These are phyloP conservation scores for Lagocephalus sceleratus DNA, from an alignment of 2,797 vertebrate genomes.

Conservation along the genomic window DNA sequence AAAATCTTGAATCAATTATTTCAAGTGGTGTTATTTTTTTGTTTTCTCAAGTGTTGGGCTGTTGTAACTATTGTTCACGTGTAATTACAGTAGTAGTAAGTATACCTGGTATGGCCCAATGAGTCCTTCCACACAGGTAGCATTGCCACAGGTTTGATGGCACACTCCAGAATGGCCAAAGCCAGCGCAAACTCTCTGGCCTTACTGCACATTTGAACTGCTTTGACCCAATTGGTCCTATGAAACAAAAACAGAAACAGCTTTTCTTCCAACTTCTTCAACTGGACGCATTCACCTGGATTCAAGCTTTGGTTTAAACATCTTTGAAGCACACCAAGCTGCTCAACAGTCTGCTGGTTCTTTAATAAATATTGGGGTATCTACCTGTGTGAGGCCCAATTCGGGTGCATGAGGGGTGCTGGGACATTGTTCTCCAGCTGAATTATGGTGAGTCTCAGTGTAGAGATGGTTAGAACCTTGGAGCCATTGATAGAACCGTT, in stretches of 20 bases:
- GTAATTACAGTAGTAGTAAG: not conserved
- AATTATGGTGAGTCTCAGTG: constrained; percentile 93
- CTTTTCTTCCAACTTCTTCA: not conserved
- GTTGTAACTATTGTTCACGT: constrained; percentile 4
- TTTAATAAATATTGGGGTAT: not conserved
- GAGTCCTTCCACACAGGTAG: constrained; percentile 96
- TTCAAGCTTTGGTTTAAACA: not conserved
- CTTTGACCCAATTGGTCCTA: constrained; percentile 99
- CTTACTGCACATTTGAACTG: constrained; percentile 99
- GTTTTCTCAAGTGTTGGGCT: constrained; percentile 12
- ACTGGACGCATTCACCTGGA: not conserved
- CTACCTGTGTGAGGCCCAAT: constrained; percentile 99
- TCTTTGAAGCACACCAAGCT: too few species aligned
- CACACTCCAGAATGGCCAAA: constrained; percentile 95
- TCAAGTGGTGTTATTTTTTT: too few species aligned
- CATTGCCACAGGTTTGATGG: constrained; percentile 97
- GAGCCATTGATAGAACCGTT: constrained; percentile 96
- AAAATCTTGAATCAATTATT: too few species aligned
- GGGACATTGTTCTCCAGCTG: constrained; percentile 98
- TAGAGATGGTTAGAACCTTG: constrained; percentile 92
- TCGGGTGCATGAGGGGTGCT: constrained; percentile 95
- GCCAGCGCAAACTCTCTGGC: constrained; percentile 97
- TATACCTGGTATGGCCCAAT: constrained; percentile 92
- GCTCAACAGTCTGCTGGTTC: not conserved
- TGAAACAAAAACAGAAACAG: constrained; percentile 23